Percentiles rank a stretch among this genome's conserved stretches.
Evolutionary conservation across 2,113 vertebrate genomes (phyloP).

Genomic region (Epinephelus fuscoguttatus): DNA sequence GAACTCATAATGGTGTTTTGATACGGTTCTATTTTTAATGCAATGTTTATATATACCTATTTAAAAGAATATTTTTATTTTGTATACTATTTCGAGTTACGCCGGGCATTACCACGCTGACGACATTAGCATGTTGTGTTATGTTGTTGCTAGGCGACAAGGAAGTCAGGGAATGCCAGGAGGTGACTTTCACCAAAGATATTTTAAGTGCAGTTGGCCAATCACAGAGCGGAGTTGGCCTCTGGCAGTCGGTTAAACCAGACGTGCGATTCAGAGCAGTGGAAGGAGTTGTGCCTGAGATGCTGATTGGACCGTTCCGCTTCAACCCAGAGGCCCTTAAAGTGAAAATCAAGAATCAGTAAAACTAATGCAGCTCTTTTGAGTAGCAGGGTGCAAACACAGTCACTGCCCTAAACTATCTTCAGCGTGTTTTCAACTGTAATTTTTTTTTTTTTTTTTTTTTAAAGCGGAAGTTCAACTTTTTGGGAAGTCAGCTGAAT

Average conservation of each 20-base stretch:
- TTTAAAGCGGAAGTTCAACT: background rate
- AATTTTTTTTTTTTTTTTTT: slow-evolving; percentile 7
- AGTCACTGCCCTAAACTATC: background rate
- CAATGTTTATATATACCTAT: slow-evolving; percentile 97
- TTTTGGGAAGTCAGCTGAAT: background rate
- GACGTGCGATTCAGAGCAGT: slow-evolving; percentile 35
- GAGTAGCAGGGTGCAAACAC: background rate
- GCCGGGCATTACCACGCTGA: slow-evolving; percentile 80
- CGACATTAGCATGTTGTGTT: slow-evolving; percentile 72
- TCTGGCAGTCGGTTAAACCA: slow-evolving; percentile 33
- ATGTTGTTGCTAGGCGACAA: slow-evolving; percentile 68
- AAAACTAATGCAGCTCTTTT: background rate
- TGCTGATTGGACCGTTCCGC: slow-evolving; percentile 27
- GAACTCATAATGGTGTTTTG: slow-evolving; percentile 94
- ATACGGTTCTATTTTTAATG: slow-evolving; percentile 99
- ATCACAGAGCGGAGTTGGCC: slow-evolving; percentile 43
- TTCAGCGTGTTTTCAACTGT: background rate
- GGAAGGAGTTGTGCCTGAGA: slow-evolving; percentile 31
- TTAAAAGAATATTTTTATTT: slow-evolving; percentile 99
- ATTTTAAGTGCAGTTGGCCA: slow-evolving; percentile 75
- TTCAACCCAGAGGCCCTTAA: slow-evolving; percentile 2
- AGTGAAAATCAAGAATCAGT: slow-evolving; percentile 19
- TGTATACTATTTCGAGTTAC: slow-evolving; percentile 93
- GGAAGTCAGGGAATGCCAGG: slow-evolving; percentile 67
- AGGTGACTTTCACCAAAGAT: slow-evolving; percentile 83